Percentiles rank a stretch among this genome's conserved stretches.
Evolutionary conservation across 92 coral and sea anemone genomes (phyloP).

Genomic region (Porites cylindrica): DNA sequence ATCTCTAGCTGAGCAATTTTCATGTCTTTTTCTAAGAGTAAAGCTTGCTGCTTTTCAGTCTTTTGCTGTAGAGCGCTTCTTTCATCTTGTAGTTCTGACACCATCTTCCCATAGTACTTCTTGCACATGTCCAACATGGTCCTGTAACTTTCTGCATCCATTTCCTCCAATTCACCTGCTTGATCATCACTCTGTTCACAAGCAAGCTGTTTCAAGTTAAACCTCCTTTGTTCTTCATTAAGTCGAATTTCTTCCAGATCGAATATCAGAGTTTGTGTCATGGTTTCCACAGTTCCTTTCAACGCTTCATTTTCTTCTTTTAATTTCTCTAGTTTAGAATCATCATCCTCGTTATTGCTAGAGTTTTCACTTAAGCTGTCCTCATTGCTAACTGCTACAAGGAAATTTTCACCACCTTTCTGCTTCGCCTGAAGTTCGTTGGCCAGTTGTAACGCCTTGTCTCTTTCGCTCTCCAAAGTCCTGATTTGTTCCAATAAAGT

Average conservation of each 20-base stretch:
- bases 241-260: slow-evolving; percentile 86
- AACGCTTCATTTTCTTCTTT: slow-evolving; percentile 36
- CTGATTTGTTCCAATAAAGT: slow-evolving; percentile 85
- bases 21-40: slow-evolving; percentile 85
- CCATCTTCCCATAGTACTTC: slow-evolving; percentile 89
- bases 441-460: slow-evolving; percentile 77
- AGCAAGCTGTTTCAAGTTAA: slow-evolving; percentile 72
- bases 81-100: slow-evolving; percentile 76
- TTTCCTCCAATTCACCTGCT: slow-evolving; percentile 21
- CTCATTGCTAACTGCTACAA: slow-evolving; percentile 10
- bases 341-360: slow-evolving; percentile 35
- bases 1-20: slow-evolving; percentile 82
- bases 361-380: slow-evolving; percentile 12
- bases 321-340: slow-evolving; percentile 24
- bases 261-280: slow-evolving; percentile 55
- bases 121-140: slow-evolving; percentile 89
- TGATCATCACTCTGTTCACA: slow-evolving; percentile 41
- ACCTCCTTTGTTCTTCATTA: slow-evolving; percentile 88
- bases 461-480: slow-evolving; percentile 82
- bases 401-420: not conserved
- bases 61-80: slow-evolving; percentile 78
- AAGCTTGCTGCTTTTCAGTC: slow-evolving; percentile 72
- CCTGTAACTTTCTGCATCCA: slow-evolving; percentile 44
- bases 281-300: slow-evolving; percentile 48
- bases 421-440: slow-evolving; percentile 58